phyloP scores from a whole-genome alignment of 1,140 invertebrate genomes.

The Calliphora vicina region DNA sequence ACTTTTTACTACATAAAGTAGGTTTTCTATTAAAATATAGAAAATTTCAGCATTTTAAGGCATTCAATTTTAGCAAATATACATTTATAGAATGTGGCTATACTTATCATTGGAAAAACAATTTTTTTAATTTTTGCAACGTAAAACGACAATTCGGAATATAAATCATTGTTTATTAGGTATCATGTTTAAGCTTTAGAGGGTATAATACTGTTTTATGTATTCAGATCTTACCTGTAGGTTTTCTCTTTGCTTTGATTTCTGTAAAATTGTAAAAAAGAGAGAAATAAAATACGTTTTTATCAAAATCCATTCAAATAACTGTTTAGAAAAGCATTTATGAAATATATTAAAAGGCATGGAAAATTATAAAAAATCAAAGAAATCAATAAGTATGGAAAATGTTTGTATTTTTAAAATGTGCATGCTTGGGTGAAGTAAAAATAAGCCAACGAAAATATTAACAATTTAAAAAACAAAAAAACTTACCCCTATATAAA shows the following conservation, averaged over 20 bases:
- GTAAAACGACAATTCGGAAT: too few relatives aligned
- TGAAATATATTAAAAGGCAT: conserved; percentile 5
- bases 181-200: too few relatives aligned
- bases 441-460: conserved; percentile 1
- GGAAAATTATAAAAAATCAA: neutral
- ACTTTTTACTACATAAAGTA: too few relatives aligned
- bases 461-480: neutral
- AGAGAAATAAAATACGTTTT: conserved; percentile 24
- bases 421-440: conserved; percentile 17
- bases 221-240: conserved; percentile 67
- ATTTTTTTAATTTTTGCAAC: too few relatives aligned
- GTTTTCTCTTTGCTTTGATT: conserved; percentile 77
- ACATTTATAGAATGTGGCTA: too few relatives aligned
- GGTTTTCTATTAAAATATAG: too few relatives aligned
- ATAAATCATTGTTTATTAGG: too few relatives aligned
- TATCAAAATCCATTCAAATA: neutral
- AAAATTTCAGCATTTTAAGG: too few relatives aligned
- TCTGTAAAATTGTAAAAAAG: conserved; percentile 68
- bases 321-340: neutral
- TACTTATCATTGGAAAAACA: too few relatives aligned
- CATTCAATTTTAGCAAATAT: too few relatives aligned
- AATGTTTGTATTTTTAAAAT: neutral
- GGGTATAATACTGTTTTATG: too few relatives aligned
- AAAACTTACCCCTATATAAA: conserved; percentile 19
- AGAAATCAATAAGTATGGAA: neutral